Conservation (phyloP, 2,888 invertebrate species). For the Drosophila rubida region DNA sequence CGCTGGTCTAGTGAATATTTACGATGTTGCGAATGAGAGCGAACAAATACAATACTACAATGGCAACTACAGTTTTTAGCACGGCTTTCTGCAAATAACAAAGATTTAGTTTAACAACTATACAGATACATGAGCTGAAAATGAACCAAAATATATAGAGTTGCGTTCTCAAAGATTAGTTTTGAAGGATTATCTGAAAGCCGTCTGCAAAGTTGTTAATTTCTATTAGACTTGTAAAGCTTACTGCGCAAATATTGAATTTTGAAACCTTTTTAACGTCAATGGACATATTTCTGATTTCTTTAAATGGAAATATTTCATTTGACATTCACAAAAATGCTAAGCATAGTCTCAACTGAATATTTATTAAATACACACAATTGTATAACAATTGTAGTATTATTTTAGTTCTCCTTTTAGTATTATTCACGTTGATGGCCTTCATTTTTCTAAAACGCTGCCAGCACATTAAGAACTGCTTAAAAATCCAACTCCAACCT, state of each 20-base stretch:
- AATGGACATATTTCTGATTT: too few species aligned
- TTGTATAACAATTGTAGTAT: too few species aligned
- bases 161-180: not conserved
- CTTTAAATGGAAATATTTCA: too few species aligned
- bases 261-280: too few species aligned
- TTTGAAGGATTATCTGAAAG: not conserved
- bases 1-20: constrained; percentile 67
- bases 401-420: too few species aligned
- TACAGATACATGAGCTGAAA: not conserved
- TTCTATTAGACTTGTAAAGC: not conserved
- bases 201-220: not conserved
- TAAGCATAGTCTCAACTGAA: too few species aligned
- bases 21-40: constrained; percentile 36
- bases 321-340: too few species aligned
- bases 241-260: too few species aligned
- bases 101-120: constrained; percentile 24
- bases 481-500: not conserved
- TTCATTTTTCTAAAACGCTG: not conserved
- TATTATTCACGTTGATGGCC: too few species aligned
- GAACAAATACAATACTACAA: not conserved
- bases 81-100: constrained; percentile 5
- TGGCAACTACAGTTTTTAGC: constrained; percentile 15
- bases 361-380: too few species aligned
- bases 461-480: not conserved
- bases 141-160: not conserved